Evolutionary conservation across 2,797 vertebrate species (phyloP).

Genomic region (Masticophis lateralis): DNA sequence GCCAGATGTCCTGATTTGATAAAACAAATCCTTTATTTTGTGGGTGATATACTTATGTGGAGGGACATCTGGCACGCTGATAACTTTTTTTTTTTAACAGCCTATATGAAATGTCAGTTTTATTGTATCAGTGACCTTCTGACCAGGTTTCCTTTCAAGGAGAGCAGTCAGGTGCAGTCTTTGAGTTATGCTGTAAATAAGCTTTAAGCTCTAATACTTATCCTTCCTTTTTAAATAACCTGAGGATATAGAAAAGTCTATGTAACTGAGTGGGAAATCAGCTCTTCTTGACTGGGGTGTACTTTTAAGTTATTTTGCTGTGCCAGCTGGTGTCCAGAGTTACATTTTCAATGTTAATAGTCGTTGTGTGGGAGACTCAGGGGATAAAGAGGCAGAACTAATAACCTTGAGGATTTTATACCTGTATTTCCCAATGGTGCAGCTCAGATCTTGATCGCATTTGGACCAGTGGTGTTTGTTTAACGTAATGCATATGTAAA

Average conservation of each 20-base stretch:
- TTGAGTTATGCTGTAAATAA: no score
- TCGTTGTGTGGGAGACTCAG: background rate
- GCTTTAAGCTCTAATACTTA: background rate
- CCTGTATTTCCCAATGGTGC: background rate
- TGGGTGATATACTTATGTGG: background rate
- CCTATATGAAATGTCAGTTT: background rate
- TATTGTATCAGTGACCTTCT: background rate
- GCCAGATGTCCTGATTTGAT: conserved; percentile 15
- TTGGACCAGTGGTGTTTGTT: background rate
- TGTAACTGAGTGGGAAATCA: background rate
- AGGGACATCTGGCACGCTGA: background rate
- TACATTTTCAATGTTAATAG: background rate
- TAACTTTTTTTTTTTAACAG: background rate
- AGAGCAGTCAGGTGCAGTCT: background rate
- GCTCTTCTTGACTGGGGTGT: background rate
- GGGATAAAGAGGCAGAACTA: background rate
- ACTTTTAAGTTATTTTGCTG: no score
- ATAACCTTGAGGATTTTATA: background rate
- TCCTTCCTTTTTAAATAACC: background rate
- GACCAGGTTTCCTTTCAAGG: background rate
- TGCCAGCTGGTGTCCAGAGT: background rate
- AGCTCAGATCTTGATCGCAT: background rate
- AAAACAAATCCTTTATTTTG: background rate
- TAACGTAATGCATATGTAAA: background rate
- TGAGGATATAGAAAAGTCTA: background rate